phyloP scores from a whole-genome alignment of 2,113 vertebrate genomes.

The Passer domesticus region DNA sequence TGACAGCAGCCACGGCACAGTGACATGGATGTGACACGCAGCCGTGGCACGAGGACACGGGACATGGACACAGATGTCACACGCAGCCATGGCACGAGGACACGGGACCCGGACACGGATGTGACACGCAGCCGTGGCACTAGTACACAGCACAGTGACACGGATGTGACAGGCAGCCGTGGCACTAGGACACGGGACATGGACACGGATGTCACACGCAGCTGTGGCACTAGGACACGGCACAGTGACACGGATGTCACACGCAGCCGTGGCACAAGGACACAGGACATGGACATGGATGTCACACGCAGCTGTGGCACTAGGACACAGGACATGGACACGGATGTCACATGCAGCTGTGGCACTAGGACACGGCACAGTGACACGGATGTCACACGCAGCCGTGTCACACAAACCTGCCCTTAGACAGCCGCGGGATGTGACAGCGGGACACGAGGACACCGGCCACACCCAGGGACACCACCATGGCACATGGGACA shows the following conservation, averaged over 20 bases:
- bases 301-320: neutral
- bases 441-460: neutral
- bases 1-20: neutral
- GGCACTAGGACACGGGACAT: accelerated
- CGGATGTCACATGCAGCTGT: neutral
- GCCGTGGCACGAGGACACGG: too few relatives aligned
- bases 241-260: neutral
- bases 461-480: neutral
- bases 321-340: neutral
- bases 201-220: neutral
- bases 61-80: neutral
- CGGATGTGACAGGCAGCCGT: accelerated
- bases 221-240: too few relatives aligned
- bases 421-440: neutral
- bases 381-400: neutral
- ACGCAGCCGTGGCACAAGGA: neutral
- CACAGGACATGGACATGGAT: too few relatives aligned
- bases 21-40: neutral
- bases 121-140: neutral
- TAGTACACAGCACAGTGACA: too few relatives aligned
- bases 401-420: neutral
- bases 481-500: accelerated
- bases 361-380: too few relatives aligned
- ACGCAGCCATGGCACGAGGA: too few relatives aligned
- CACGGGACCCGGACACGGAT: neutral